Percentiles rank a stretch among this genome's conserved stretches.
phyloP scores from a whole-genome alignment of 2,888 invertebrate genomes.

The Mythimna lalbum region DNA sequence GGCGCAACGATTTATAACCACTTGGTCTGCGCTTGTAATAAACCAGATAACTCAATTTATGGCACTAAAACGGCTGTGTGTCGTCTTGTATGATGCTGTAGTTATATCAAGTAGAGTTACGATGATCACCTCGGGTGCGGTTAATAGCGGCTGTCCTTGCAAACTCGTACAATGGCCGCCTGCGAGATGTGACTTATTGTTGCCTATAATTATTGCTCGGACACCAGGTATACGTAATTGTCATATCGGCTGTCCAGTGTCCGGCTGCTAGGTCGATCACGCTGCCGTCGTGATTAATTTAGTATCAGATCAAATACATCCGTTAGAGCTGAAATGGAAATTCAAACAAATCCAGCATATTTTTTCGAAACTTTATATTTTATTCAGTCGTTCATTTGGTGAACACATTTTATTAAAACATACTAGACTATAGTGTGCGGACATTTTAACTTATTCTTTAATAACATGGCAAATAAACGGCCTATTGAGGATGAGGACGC shows the following conservation, averaged over 20 bases:
- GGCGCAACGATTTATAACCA: conserved; percentile 76
- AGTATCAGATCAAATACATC: conserved; percentile 15
- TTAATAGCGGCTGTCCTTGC: conserved; percentile 58
- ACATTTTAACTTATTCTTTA: conserved; percentile 16
- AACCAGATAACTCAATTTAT: conserved; percentile 84
- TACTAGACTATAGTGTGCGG: conserved; percentile 1
- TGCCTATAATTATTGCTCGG: conserved; percentile 36
- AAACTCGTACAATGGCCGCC: conserved; percentile 40
- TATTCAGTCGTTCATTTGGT: conserved; percentile 34
- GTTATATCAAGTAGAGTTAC: conserved; percentile 78
- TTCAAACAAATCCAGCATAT: conserved; percentile 15
- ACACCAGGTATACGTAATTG: conserved; percentile 21
- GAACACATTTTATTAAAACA: conserved; percentile 26
- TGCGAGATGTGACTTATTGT: conserved; percentile 42
- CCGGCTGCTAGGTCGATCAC: conserved; percentile 1
- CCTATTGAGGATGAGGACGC: conserved; percentile 17
- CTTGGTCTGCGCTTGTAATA: conserved; percentile 79
- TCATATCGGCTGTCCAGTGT: conserved; percentile 1
- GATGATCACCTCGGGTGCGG: conserved; percentile 72
- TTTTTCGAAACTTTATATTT: conserved; percentile 22
- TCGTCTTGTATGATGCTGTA: conserved; percentile 73
- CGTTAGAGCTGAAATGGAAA: conserved; percentile 25
- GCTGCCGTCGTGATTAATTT: conserved; percentile 26
- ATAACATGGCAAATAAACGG: conserved; percentile 26
- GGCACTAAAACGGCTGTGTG: conserved; percentile 75